These are phyloP conservation scores for Elysia crispata DNA, from an alignment of 2,888 invertebrate species.

Conservation along the genomic window DNA sequence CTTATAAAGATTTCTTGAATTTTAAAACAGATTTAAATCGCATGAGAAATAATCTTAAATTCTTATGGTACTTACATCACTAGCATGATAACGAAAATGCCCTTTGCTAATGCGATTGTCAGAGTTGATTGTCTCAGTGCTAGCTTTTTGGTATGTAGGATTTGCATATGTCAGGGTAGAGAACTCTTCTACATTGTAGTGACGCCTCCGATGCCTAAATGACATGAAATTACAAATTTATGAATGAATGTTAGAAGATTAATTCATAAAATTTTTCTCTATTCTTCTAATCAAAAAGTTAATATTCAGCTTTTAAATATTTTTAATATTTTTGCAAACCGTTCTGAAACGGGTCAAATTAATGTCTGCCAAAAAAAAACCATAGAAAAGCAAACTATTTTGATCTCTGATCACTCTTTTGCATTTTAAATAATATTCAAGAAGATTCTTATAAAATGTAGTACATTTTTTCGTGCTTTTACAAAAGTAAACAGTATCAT, in stretches of 20 bases:
- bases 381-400: background rate
- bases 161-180: slow-evolving; percentile 91
- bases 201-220: slow-evolving; percentile 62
- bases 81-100: slow-evolving; percentile 67
- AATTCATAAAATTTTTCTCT: no score
- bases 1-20: no score
- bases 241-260: background rate
- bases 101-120: slow-evolving; percentile 55
- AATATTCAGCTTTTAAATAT: no score
- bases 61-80: slow-evolving; percentile 61
- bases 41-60: no score
- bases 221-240: background rate
- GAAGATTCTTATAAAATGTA: no score
- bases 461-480: no score
- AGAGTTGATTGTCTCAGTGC: slow-evolving; percentile 78
- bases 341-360: no score
- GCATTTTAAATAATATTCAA: background rate
- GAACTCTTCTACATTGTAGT: slow-evolving; percentile 70
- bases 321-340: no score
- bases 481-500: no score
- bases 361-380: no score
- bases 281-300: no score
- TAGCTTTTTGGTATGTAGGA: slow-evolving; percentile 87
- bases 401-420: background rate
- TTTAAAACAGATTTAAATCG: no score